phyloP scores from a whole-genome alignment of 2,888 invertebrate species.

The Drosophila atroscutellata region DNA sequence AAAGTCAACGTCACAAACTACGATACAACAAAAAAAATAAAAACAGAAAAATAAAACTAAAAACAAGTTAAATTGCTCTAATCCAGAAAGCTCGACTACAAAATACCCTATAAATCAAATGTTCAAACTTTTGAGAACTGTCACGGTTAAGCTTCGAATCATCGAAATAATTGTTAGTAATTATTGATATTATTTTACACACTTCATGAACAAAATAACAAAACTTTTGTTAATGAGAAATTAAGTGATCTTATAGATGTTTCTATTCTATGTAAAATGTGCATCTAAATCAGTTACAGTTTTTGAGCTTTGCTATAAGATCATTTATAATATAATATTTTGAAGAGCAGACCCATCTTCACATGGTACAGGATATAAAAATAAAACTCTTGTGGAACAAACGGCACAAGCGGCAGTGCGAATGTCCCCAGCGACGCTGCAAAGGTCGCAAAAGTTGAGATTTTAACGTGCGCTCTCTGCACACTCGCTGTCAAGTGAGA shows the following conservation, averaged over 20 bases:
- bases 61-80: conserved; percentile 1
- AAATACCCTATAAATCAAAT: neutral
- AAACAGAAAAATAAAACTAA: conserved; percentile 19
- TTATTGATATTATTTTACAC: neutral
- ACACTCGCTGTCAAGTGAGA: conserved; percentile 4
- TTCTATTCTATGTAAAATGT: neutral
- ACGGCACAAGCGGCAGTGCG: conserved; percentile 23
- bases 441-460: conserved; percentile 82
- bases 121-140: neutral
- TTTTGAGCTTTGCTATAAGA: neutral
- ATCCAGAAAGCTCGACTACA: neutral
- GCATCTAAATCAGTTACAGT: neutral
- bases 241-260: neutral
- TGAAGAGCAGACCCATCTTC: neutral
- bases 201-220: neutral
- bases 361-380: conserved; percentile 19
- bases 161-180: neutral
- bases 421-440: conserved; percentile 45
- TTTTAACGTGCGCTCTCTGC: conserved; percentile 70
- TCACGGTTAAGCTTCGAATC: neutral
- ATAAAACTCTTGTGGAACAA: conserved; percentile 46
- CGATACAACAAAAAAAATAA: conserved; percentile 15
- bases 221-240: neutral
- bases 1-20: conserved; percentile 19
- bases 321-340: neutral